Evolutionary conservation across 1,140 invertebrate genomes (phyloP).

Genomic region (Magallana angulata): DNA sequence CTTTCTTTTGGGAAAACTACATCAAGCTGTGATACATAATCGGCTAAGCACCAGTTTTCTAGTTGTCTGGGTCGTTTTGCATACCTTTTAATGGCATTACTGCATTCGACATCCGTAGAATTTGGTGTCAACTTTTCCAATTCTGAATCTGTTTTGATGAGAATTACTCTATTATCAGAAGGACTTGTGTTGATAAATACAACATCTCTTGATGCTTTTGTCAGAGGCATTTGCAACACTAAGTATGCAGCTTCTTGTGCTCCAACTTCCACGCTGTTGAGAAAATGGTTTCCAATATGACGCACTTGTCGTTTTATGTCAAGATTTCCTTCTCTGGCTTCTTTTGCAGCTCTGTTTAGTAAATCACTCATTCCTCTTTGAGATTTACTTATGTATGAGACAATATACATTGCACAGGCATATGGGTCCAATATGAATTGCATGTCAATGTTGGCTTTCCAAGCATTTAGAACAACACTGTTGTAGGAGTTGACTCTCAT

Average conservation of each 20-base stretch:
- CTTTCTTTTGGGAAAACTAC: constrained; percentile 21
- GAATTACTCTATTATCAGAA: no score
- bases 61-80: no score
- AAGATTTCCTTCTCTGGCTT: no score
- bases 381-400: not conserved
- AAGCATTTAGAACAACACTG: not conserved
- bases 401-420: no score
- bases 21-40: no score
- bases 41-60: no score
- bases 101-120: constrained; percentile 2
- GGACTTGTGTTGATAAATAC: no score
- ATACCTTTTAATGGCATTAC: not conserved
- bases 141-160: not conserved
- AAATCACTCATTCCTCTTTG: not conserved
- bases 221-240: no score
- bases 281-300: constrained; percentile 46
- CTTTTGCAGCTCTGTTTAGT: not conserved
- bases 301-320: constrained; percentile 2
- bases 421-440: no score
- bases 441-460: not conserved
- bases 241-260: constrained; percentile 54
- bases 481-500: not conserved
- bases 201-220: no score
- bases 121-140: constrained; percentile 4
- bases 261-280: constrained; percentile 43